phyloP scores from a whole-genome alignment of 2,888 invertebrate genomes.

The Argynnis bischoffii region DNA sequence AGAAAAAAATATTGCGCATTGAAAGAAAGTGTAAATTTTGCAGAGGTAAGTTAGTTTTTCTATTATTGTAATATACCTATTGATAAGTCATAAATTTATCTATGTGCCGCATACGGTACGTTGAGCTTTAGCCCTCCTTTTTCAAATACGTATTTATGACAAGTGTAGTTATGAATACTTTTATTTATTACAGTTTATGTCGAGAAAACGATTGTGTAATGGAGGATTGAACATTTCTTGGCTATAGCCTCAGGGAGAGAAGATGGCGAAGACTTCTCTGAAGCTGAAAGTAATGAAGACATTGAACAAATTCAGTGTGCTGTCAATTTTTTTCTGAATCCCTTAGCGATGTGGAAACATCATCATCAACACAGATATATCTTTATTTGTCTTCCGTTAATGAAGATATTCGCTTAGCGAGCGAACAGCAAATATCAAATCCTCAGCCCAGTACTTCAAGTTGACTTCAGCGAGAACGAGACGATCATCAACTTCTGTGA shows the following conservation, averaged over 20 bases:
- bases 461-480: neutral
- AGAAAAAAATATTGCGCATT: too few relatives aligned
- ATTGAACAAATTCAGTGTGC: neutral
- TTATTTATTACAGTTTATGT: neutral
- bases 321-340: neutral
- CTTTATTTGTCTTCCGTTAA: too few relatives aligned
- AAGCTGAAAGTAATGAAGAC: slow-evolving; percentile 2
- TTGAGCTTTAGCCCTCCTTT: neutral
- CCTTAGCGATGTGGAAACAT: neutral
- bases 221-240: neutral
- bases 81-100: neutral
- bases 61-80: neutral
- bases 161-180: too few relatives aligned
- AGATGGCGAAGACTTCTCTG: slow-evolving; percentile 2
- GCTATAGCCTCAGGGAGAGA: neutral
- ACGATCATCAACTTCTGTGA: neutral
- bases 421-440: neutral
- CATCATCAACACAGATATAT: neutral
- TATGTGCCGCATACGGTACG: slow-evolving; percentile 5
- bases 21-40: neutral
- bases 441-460: neutral
- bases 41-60: neutral
- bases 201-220: neutral
- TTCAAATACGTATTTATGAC: too few relatives aligned
- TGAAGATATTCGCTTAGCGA: too few relatives aligned